phyloP scores from a whole-genome alignment of 2,797 vertebrate genomes.

The Acipenser ruthenus region DNA sequence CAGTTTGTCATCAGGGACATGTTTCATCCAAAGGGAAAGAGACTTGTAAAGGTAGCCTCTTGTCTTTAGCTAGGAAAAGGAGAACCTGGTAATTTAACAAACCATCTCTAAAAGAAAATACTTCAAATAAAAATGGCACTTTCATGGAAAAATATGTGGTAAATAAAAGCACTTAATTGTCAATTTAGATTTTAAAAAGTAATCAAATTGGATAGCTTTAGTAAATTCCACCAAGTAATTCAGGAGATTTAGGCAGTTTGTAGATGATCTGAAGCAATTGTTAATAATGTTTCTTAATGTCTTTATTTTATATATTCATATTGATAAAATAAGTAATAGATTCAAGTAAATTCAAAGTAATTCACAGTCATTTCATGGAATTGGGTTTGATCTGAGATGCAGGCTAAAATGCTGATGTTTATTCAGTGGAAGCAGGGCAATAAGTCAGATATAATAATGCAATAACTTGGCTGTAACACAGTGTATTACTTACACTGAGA shows the following conservation, averaged over 20 bases:
- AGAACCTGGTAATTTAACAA: not conserved
- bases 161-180: too few species aligned
- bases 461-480: too few species aligned
- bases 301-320: not conserved
- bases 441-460: not conserved
- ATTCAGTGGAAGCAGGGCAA: too few species aligned
- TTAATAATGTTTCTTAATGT: not conserved
- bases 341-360: not conserved
- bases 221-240: too few species aligned
- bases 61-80: conserved; percentile 52
- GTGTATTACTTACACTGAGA: conserved; percentile 67
- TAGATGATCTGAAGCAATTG: not conserved
- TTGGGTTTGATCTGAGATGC: too few species aligned
- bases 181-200: too few species aligned
- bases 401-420: too few species aligned
- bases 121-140: not conserved
- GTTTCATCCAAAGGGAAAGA: conserved; percentile 78
- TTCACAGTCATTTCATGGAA: too few species aligned
- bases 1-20: conserved; percentile 81
- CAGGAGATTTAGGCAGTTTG: not conserved
- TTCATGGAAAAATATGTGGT: not conserved
- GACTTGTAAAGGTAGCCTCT: conserved; percentile 65
- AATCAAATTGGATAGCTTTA: too few species aligned
- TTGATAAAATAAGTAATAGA: not conserved
- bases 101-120: not conserved